Conservation (phyloP, 2,888 invertebrate species). For the Agrotis ipsilon region DNA sequence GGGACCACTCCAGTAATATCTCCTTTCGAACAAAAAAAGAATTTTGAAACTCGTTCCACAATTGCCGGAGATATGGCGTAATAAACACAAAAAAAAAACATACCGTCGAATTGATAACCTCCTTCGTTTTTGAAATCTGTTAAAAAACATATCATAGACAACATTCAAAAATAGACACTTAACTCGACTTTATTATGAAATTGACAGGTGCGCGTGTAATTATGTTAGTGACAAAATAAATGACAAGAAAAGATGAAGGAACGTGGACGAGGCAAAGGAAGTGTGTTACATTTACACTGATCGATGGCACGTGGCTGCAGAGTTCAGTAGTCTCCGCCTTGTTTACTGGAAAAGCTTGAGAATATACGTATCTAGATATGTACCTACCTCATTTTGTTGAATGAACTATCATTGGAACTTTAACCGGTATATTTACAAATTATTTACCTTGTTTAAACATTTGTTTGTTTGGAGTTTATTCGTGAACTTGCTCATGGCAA, state of each 20-base stretch:
- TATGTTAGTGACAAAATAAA: background rate
- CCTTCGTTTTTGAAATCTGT: too few species aligned
- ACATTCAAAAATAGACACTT: background rate
- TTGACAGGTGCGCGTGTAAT: conserved; percentile 3
- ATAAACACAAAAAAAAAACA: too few species aligned
- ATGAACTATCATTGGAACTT: background rate
- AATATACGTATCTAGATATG: background rate
- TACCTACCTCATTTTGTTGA: background rate
- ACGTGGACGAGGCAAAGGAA: background rate
- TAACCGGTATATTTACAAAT: too few species aligned
- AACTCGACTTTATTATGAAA: background rate
- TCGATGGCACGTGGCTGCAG: conserved; percentile 22
- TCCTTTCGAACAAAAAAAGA: too few species aligned
- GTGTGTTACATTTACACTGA: conserved; percentile 6
- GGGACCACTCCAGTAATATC: too few species aligned
- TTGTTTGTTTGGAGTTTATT: too few species aligned
- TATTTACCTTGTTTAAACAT: too few species aligned
- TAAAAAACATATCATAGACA: too few species aligned
- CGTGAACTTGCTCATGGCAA: too few species aligned
- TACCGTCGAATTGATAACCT: too few species aligned
- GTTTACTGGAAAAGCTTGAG: conserved; percentile 4
- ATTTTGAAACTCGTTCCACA: too few species aligned
- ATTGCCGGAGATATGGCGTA: too few species aligned
- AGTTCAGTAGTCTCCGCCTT: background rate
- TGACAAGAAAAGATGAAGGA: background rate